Conservation (phyloP, 2,888 invertebrate species). For the Caenorhabditis zanzibari region DNA sequence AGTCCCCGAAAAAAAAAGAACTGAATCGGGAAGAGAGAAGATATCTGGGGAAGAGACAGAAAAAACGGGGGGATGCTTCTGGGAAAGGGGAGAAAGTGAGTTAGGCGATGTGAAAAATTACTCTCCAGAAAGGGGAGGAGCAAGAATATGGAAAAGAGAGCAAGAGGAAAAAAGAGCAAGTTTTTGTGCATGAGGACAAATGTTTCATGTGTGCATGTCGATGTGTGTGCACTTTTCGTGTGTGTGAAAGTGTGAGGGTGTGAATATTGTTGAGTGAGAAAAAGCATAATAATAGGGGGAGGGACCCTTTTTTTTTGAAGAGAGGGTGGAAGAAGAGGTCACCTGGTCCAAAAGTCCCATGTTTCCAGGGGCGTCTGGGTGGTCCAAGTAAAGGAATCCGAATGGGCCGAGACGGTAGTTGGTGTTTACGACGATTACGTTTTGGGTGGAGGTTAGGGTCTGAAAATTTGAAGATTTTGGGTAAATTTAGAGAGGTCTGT, state of each 20-base stretch:
- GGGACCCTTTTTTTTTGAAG: slow-evolving; percentile 26
- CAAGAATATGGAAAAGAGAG: not conserved
- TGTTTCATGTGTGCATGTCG: slow-evolving; percentile 34
- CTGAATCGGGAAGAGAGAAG: slow-evolving; percentile 3
- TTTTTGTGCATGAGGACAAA: slow-evolving; percentile 18
- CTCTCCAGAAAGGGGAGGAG: slow-evolving; percentile 40
- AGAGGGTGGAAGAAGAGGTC: slow-evolving; percentile 2
- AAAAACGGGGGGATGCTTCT: slow-evolving; percentile 1
- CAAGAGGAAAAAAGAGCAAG: slow-evolving; percentile 31
- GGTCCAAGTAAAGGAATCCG: slow-evolving; percentile 93
- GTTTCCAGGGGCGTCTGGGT: slow-evolving; percentile 90
- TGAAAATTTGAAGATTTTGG: slow-evolving; percentile 22
- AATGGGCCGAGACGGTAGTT: slow-evolving; percentile 89
- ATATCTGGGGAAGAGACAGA: not conserved
- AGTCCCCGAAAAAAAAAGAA: not conserved
- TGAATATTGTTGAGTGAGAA: slow-evolving; percentile 44
- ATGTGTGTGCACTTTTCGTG: slow-evolving; percentile 51
- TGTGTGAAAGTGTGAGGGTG: slow-evolving; percentile 39
- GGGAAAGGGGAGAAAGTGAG: slow-evolving; percentile 11
- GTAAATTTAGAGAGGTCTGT: not conserved
- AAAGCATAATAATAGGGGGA: slow-evolving; percentile 41
- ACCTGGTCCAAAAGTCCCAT: slow-evolving; percentile 92
- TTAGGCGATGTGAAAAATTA: slow-evolving; percentile 58
- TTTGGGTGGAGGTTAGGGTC: slow-evolving; percentile 90
- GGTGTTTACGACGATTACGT: slow-evolving; percentile 95